Evolutionary conservation across 2,113 vertebrate genomes (phyloP).

Genomic region (Corvus hawaiiensis): DNA sequence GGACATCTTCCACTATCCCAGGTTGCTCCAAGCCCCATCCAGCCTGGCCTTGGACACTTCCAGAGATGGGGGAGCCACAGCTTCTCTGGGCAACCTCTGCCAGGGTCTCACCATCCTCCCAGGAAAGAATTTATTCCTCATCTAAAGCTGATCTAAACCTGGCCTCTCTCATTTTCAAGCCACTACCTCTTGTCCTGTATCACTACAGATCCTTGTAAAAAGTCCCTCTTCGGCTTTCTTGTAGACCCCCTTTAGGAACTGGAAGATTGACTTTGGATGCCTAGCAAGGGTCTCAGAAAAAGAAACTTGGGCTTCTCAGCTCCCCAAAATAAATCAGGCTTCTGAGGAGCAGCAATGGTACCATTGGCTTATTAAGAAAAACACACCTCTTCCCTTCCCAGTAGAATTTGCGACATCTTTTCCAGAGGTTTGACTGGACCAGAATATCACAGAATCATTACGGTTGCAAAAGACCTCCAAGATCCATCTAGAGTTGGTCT

Average conservation of each 20-base stretch:
- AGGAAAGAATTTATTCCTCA: background rate
- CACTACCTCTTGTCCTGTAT: background rate
- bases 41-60: background rate
- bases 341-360: background rate
- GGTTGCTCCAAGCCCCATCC: accelerated
- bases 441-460: background rate
- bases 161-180: background rate
- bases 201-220: background rate
- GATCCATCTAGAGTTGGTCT: background rate
- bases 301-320: background rate
- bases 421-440: background rate
- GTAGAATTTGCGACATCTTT: background rate
- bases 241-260: background rate
- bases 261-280: background rate
- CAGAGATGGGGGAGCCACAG: background rate
- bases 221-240: background rate
- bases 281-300: background rate
- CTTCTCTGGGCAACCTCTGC: background rate
- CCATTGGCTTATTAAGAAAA: background rate
- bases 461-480: background rate
- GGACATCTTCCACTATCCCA: background rate
- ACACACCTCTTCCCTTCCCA: background rate
- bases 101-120: background rate
- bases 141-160: background rate
- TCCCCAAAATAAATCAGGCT: background rate